Evolutionary conservation across 1,140 invertebrate species (phyloP).

Genomic region (Palaemon carinicauda): DNA sequence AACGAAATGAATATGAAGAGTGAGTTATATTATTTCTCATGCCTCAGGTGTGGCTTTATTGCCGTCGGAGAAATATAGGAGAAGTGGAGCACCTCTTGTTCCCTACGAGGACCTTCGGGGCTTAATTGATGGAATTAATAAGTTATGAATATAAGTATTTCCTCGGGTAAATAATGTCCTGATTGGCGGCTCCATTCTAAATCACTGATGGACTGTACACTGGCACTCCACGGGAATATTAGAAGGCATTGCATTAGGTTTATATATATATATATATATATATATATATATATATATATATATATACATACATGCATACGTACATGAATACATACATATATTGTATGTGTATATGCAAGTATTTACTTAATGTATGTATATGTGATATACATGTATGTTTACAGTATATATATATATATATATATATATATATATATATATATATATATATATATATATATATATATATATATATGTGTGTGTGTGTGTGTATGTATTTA

Average conservation of each 20-base stretch:
- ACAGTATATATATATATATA: too few relatives aligned
- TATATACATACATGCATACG: neutral
- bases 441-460: too few relatives aligned
- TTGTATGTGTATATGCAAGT: neutral
- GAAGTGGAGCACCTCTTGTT: conserved; percentile 35
- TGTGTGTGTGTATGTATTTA: too few relatives aligned
- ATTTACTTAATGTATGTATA: neutral
- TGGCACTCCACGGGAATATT: too few relatives aligned
- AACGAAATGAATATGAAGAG: conserved; percentile 18
- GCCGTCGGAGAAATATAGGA: conserved; percentile 27
- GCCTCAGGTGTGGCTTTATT: conserved; percentile 24
- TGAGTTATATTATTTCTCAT: conserved; percentile 36
- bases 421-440: too few relatives aligned
- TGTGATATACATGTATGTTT: too few relatives aligned
- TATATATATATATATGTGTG: too few relatives aligned
- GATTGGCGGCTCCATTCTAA: conserved; percentile 8
- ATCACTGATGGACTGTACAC: neutral
- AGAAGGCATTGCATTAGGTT: neutral
- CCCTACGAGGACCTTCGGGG: neutral
- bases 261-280: neutral
- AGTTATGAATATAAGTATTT: neutral
- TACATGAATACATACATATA: neutral
- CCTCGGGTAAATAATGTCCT: conserved; percentile 19
- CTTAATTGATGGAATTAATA: conserved; percentile 41
- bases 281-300: neutral